Evolutionary conservation across 2,113 vertebrate genomes (phyloP), one percentile per base, ranked within the genome.

Genomic region (Zosterops pallidus): DNA sequence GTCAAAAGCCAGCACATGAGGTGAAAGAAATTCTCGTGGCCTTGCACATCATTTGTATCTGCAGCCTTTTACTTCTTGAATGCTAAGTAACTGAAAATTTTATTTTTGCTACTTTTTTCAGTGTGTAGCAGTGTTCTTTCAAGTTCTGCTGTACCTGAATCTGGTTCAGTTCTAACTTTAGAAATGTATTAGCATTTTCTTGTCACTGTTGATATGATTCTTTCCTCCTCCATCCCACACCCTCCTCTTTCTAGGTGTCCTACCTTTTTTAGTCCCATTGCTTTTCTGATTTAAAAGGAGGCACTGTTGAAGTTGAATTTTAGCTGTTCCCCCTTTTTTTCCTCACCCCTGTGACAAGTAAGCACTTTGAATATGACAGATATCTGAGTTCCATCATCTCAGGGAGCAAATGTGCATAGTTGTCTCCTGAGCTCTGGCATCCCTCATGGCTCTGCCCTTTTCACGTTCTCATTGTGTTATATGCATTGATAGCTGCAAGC

Each of bases 391-490:
- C 91, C 65, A 39, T 95, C 89, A 97, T 96, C 97, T 98, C 97
- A 97, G 97, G 97, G 97, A 98, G 97, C 92, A 97, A 95, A 96
- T 92, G 71, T 75, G 83, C 94, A 35, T 29, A 90, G 56, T 95
- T 94, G 82, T 94, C 64, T 97, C 88, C 95, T 97, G 91, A 95
- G 78, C 68, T 74, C 68, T 80, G 55, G 86, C 87, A 47, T 97
- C 88, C 70, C 49, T 96, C 67, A 3, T 6, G 11, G 53, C 28
- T 50, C 67, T 91, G 67, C 79, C 50, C 20, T 83, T 86, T 78
- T 85, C 57, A 57, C 0, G 0, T 84, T 86, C 77, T 57, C 21
- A 56, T 46, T 82, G 49, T 71, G 46, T 92, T 86, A 31, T 9
- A 37, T 80, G 69, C 47, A 4, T 31, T 13, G 4, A 42, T 56